These are phyloP conservation scores for Carassius carassius DNA, from an alignment of 2,113 vertebrate genomes.

Conservation along the genomic window DNA sequence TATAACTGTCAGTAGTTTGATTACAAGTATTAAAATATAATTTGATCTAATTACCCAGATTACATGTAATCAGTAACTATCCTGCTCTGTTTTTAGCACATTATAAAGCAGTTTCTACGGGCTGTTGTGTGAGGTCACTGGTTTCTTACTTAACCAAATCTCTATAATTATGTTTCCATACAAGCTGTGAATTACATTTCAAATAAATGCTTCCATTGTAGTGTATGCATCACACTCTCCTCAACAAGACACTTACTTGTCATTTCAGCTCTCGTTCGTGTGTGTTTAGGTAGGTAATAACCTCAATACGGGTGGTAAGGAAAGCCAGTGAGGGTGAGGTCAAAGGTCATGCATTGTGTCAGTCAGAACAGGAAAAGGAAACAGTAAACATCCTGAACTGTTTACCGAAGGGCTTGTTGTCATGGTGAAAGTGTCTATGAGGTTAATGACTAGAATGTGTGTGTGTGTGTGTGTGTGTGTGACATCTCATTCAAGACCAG, in stretches of 20 bases:
- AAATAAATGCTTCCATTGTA: neutral
- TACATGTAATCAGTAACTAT: no score
- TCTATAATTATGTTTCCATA: neutral
- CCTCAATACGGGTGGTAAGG: constrained; percentile 6
- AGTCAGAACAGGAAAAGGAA: constrained; percentile 56
- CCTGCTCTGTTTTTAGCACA: no score
- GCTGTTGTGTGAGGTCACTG: neutral
- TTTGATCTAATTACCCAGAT: no score
- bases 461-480: constrained; percentile 38
- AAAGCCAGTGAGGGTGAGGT: constrained; percentile 46
- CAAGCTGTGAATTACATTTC: neutral
- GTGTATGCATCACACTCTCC: neutral
- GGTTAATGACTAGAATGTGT: constrained; percentile 51
- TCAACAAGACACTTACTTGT: neutral
- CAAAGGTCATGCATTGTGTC: constrained; percentile 59
- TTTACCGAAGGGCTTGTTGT: constrained; percentile 63
- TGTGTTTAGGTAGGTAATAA: constrained; percentile 2
- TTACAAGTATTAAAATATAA: no score
- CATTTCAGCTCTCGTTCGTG: neutral
- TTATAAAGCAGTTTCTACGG: no score
- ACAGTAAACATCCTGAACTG: constrained; percentile 59
- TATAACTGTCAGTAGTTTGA: no score
- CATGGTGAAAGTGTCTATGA: constrained; percentile 38
- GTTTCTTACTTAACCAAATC: neutral
- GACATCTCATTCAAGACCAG: constrained; percentile 10